Evolutionary conservation across 2,888 invertebrate genomes (phyloP).

Genomic region (Orthosia gothica): DNA sequence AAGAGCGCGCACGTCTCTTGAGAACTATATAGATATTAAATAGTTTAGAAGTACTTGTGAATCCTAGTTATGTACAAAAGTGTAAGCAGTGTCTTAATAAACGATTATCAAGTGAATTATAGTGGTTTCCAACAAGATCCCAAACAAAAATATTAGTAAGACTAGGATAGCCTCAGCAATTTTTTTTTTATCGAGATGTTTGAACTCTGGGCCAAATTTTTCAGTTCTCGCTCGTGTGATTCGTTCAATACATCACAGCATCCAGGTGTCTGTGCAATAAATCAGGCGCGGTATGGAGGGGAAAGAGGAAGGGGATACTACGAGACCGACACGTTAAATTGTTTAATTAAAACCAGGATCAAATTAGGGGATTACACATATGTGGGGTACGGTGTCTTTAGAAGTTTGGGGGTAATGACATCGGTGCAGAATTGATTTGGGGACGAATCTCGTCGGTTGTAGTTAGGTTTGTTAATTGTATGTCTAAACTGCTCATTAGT

Average conservation of each 20-base stretch:
- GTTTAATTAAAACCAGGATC: slow-evolving; percentile 75
- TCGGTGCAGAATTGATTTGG: slow-evolving; percentile 49
- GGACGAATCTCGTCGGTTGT: neutral
- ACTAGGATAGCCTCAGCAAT: too few species aligned
- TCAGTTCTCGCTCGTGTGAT: slow-evolving; percentile 77
- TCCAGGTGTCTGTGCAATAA: slow-evolving; percentile 75
- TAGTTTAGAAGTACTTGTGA: too few species aligned
- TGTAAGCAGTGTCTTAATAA: too few species aligned
- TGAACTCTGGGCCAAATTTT: neutral
- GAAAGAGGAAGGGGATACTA: slow-evolving; percentile 27
- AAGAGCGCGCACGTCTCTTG: too few species aligned
- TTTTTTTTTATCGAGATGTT: too few species aligned
- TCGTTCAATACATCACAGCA: slow-evolving; percentile 73
- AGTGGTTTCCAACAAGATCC: too few species aligned
- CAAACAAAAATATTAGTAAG: too few species aligned
- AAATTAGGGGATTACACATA: slow-evolving; percentile 69
- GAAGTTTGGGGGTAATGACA: slow-evolving; percentile 52
- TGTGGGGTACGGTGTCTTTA: slow-evolving; percentile 54
- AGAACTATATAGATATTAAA: too few species aligned
- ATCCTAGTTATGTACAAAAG: too few species aligned
- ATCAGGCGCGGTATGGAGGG: slow-evolving; percentile 64
- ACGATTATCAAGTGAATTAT: too few species aligned
- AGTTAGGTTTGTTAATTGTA: neutral
- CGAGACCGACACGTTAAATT: slow-evolving; percentile 67
- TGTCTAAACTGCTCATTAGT: neutral